Base-by-base conservation (phyloP, 2,113 vertebrate species). In the Cephalopterus ornatus region DNA sequence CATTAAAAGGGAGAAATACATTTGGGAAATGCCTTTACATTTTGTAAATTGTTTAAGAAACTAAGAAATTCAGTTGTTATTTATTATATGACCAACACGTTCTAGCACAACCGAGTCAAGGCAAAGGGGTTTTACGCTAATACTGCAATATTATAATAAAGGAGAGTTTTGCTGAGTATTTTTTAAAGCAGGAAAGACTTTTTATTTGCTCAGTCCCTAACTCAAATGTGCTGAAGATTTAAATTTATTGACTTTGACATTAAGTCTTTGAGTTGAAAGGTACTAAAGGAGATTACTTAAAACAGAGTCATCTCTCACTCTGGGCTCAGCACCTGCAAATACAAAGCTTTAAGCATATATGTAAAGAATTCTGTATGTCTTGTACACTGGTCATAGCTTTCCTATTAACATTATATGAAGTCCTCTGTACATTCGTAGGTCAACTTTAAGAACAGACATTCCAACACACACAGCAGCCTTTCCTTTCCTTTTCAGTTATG, bases 91-190 rank as follows among this genome's bases (percentile, higher is more conserved):
- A 56, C 8, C 20, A 73, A 56, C 19, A 62, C 2, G 9, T 78
- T 47, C 47, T 56, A 88, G 32, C 10, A 59, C 12, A 72, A 50
- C 1, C 4, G 5, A 56, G 8, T 68, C 14, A 75, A 75, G 20
- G 9, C 6, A 65, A 65, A 52, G 0, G 0, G 4, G 2, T 17
- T n/a, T 58, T 59, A 11, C 44, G 12, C 24, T 70, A 24, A 26
- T 77, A 49, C 9, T 28, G 5, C 5, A 67, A 33, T 41, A 67
- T 20, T 71, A 72, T 33, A 88, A 85, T 41, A 46, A 59, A n/a
- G 9, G 46, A 12, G 3, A 44, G 1, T 27, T 92, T n/a, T 30
- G 6, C 42, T 67, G 8, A 18, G 8, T 33, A 23, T 24, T 62
- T 95, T 73, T 42, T 83, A 2, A 71, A 75, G 15, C 3, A 79